phyloP scores from a whole-genome alignment of 2,888 invertebrate genomes.

The Mongoloraphidia duomilia region DNA sequence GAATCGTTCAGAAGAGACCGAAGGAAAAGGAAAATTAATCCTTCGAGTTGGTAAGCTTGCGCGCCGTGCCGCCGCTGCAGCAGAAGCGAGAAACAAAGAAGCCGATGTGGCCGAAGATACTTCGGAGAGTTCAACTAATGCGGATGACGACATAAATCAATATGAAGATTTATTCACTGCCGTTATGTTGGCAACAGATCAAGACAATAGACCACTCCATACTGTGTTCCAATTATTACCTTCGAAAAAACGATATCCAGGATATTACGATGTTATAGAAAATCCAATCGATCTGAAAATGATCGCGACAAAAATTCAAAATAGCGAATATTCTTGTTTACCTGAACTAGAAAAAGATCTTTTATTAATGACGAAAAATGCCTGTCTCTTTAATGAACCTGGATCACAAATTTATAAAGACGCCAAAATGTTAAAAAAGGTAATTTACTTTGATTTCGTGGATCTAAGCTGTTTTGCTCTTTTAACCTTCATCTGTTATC shows the following conservation, averaged over 20 bases:
- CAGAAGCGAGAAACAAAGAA: constrained; percentile 24
- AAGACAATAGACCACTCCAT: constrained; percentile 69
- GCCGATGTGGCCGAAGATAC: constrained; percentile 48
- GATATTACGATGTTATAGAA: constrained; percentile 89
- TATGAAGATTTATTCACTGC: constrained; percentile 83
- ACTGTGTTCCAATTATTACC: constrained; percentile 83
- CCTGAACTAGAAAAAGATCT: constrained; percentile 83
- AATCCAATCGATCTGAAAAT: constrained; percentile 88
- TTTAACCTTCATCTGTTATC: neutral
- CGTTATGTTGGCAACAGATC: constrained; percentile 74
- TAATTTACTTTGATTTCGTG: constrained; percentile 28
- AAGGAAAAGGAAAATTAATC: constrained; percentile 37
- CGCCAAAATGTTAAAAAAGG: constrained; percentile 76
- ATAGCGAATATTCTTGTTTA: constrained; percentile 61
- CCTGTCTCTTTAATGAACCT: constrained; percentile 91
- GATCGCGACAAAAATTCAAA: constrained; percentile 83
- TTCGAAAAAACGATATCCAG: constrained; percentile 83
- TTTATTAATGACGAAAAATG: constrained; percentile 82
- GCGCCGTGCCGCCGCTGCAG: constrained; percentile 23
- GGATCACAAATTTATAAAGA: constrained; percentile 94
- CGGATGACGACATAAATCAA: constrained; percentile 59
- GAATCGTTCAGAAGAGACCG: constrained; percentile 30
- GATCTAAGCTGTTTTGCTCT: neutral
- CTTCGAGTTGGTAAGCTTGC: constrained; percentile 37
- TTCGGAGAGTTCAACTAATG: constrained; percentile 55